A percentile compares a stretch with the other conserved stretches of the same genome.
phyloP scores from a whole-genome alignment of 2,113 vertebrate genomes.

The Spea multiplicata region DNA sequence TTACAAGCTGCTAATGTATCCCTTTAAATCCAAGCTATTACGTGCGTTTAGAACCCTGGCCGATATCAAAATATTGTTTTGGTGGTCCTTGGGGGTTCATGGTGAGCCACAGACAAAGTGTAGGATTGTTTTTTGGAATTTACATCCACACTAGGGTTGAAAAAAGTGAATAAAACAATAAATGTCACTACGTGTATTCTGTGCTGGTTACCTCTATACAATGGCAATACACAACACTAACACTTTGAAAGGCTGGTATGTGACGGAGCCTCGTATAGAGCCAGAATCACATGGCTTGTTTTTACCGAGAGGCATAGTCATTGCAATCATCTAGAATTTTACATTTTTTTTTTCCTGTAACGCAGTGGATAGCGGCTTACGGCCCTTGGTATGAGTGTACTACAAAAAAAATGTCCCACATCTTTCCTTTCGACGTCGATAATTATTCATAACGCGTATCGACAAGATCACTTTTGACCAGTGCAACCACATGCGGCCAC shows the following conservation, averaged over 20 bases:
- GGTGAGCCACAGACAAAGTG: too few species aligned
- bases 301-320: neutral
- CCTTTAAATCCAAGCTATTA: too few species aligned
- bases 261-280: neutral
- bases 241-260: neutral
- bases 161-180: neutral
- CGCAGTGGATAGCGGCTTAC: neutral
- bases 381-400: neutral
- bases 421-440: conserved; percentile 1
- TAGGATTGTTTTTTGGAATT: too few species aligned
- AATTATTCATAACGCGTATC: neutral
- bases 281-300: neutral
- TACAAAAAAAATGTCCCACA: neutral
- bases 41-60: too few species aligned
- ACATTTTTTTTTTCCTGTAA: too few species aligned
- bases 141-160: neutral
- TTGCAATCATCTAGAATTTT: too few species aligned
- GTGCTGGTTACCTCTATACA: neutral
- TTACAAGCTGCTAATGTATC: too few species aligned
- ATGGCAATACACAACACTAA: neutral
- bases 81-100: too few species aligned
- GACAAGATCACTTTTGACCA: neutral
- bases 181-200: neutral
- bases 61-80: too few species aligned
- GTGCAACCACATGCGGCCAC: neutral